Evolutionary conservation across 2,797 vertebrate species (phyloP).

Genomic region (Acridotheres tristis): DNA sequence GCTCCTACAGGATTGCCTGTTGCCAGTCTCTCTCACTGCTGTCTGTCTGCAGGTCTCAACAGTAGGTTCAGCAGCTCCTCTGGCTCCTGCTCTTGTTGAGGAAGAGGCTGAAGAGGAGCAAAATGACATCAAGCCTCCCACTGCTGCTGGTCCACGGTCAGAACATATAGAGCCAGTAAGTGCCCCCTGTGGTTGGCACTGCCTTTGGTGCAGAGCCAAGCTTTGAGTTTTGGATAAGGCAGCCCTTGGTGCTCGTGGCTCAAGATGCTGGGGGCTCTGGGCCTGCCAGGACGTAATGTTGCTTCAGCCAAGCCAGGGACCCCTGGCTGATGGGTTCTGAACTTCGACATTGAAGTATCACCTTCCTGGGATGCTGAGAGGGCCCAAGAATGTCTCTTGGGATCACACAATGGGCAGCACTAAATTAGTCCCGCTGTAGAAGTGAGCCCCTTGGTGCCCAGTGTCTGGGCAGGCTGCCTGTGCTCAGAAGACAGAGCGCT

Average conservation of each 20-base stretch:
- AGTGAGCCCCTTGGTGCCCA: not conserved
- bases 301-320: not conserved
- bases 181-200: not conserved
- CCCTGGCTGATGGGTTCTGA: not conserved
- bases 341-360: not conserved
- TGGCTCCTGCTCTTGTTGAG: not conserved
- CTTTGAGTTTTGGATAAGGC: not conserved
- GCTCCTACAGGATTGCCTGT: not conserved
- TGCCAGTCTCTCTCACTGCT: not conserved
- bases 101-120: not conserved
- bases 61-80: not conserved
- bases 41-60: not conserved
- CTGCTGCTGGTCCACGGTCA: not conserved
- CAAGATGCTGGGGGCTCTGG: not conserved
- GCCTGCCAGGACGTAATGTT: not conserved
- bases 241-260: not conserved
- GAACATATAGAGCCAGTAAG: not conserved
- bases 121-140: not conserved
- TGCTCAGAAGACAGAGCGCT: rapidly evolving
- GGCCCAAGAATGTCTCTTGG: not conserved
- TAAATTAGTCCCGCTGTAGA: rapidly evolving
- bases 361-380: not conserved
- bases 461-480: not conserved
- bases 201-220: not conserved
- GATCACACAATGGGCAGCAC: not conserved